These are phyloP conservation scores for Ormia ochracea DNA, from an alignment of 2,888 invertebrate species.

Conservation along the genomic window DNA sequence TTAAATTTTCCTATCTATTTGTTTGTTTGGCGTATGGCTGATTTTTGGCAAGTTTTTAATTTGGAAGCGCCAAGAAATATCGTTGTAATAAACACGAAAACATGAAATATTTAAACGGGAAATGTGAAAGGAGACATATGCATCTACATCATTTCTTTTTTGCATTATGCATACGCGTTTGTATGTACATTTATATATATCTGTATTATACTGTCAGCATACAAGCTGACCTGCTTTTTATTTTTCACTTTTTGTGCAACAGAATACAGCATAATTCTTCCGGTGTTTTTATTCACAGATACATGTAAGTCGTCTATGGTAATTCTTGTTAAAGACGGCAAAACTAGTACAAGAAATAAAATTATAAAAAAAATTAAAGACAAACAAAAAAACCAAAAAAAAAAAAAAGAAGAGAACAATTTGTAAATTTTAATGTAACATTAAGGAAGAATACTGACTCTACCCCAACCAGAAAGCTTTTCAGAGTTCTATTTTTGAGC, in stretches of 20 bases:
- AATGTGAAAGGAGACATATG: too few species aligned
- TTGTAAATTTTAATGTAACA: slow-evolving; percentile 21
- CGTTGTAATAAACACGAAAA: too few species aligned
- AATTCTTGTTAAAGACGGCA: slow-evolving; percentile 15
- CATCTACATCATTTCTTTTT: too few species aligned
- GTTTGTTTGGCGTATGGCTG: too few species aligned
- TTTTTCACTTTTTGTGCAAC: background rate
- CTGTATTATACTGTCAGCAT: slow-evolving; percentile 3
- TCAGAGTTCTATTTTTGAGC: background rate
- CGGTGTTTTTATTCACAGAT: slow-evolving; percentile 26
- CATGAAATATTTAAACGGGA: too few species aligned
- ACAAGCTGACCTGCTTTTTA: slow-evolving; percentile 47
- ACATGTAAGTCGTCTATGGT: background rate
- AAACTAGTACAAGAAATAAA: slow-evolving; percentile 1
- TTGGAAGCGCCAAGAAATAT: too few species aligned
- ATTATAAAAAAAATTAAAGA: background rate
- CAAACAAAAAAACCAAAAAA: slow-evolving; percentile 1
- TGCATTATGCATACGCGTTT: background rate
- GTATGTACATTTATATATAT: background rate
- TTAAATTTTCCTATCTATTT: too few species aligned
- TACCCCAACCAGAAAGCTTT: background rate
- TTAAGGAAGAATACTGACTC: background rate
- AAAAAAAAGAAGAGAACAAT: slow-evolving; percentile 13
- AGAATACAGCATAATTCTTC: slow-evolving; percentile 47
- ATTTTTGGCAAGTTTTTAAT: too few species aligned